Evolutionary conservation across 2,797 vertebrate species (phyloP), one percentile per base, ranked within the genome.

Genomic region (Podarcis lilfordi): DNA sequence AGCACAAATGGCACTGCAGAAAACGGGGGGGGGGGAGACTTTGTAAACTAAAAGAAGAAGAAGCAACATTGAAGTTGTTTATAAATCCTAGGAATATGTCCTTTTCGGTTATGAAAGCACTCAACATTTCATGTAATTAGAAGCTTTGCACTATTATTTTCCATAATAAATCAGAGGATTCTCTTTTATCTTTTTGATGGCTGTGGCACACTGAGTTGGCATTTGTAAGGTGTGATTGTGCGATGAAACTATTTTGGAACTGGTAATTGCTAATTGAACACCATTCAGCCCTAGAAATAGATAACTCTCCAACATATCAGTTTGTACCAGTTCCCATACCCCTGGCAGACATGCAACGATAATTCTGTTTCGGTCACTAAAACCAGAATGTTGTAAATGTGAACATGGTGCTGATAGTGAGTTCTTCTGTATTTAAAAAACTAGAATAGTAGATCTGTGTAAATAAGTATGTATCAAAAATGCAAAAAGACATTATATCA

Each of bases 21-120:
- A 74, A 21, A 27, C 5, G 4, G 83, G 76, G n/a, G 40, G 11
- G 40, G 11, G 50, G 50, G 13, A 0, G 1, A 15, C 17, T 68
- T 86, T 79, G 21, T 11, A 45, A 83, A 68, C 15, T 68, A 64
- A 64, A 23, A 23, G 5, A 64, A 23, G 17, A 61, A 75, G 61
- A 29, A 64, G 55, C n/a, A 75, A 55, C 59, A 43, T 29, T 88
- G 74, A 75, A 11, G 4, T 74, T 74, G 50, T 76, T 87, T 66
- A 81, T 82, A 76, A 83, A 82, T 21, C 23, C 37, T 88, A 88
- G 76, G 8, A 35, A 64, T 81, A n/a, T 71, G 43, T 25, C 74
- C 55, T 78, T 45, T 78, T 69, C 11, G 59, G 32, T 40, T 64
- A 88, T 55, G 35, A 61, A 64, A 19, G 9, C 55, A 32, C 37